Evolutionary conservation across 2,888 invertebrate genomes (phyloP), one percentile per base, ranked within the genome.

Genomic region (Pterostichus niger): DNA sequence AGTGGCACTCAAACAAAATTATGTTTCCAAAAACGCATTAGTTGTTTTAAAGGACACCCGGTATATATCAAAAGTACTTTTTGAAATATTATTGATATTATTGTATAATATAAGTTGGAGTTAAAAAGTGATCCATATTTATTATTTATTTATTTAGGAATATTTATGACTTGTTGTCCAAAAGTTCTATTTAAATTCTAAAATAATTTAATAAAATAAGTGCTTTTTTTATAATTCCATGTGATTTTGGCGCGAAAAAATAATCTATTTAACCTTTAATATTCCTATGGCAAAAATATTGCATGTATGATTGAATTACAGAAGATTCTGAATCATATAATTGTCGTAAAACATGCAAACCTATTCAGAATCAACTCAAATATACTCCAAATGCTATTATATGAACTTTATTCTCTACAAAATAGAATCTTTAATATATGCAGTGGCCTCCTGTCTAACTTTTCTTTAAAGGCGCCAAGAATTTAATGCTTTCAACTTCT

Each of bases 401-500:
- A 35, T 64, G 33, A 64, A 59, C 11, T 61, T 61, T n/a, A 35
- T 64, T 64, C n/a, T 6, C 35, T n/a, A 9, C n/a, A 64, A 64
- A 35, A 33, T 13, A 35, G 13, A 31, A 31, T 17, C 11, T 35
- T 64, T 64, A 64, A 35, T 64, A 64, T 64, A 35, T 33, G n/a
- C 64, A 64, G 64, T 35, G 35, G 64, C 64, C 35, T 33, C 6
- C 35, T 2, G 6, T 7, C n/a, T n/a, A 6, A 9, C 11, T 64
- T 64, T 64, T 33, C 64, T 59, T 9, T 13, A 13, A 33, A 35
- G 64, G 13, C n/a, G 6, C 6, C 6, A 64, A 64, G 10, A n/a
- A 64, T 64, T 64, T 64, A 64, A 13, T 33, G 64, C 64, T 64
- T 64, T 64, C 35, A 64, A 35, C 64, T 64, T 49, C 31, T n/a